Evolutionary conservation across 2,888 invertebrate genomes (phyloP).

Genomic region (Drosophila longiperda): DNA sequence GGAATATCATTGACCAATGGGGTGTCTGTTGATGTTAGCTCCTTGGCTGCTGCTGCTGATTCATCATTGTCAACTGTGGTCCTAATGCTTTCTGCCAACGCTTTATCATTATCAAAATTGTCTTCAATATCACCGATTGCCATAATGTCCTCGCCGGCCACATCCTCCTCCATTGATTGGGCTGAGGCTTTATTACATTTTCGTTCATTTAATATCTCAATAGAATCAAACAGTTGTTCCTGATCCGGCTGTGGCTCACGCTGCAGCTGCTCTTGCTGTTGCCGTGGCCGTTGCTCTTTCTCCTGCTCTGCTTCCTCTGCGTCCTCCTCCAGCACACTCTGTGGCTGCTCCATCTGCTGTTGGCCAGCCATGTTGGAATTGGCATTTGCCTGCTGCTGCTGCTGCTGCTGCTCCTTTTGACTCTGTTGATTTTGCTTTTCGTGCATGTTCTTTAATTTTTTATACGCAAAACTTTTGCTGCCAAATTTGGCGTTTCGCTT

Average conservation of each 20-base stretch:
- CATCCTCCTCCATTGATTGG: slow-evolving; percentile 44
- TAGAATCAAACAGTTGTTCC: slow-evolving; percentile 68
- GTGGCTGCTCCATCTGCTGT: slow-evolving; percentile 27
- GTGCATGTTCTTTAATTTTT: slow-evolving; percentile 70
- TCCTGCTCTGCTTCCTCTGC: background rate
- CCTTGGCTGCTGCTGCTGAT: slow-evolving; percentile 42
- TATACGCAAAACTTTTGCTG: slow-evolving; percentile 69
- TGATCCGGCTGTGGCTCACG: background rate
- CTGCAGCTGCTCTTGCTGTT: slow-evolving; percentile 23
- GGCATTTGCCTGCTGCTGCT: slow-evolving; percentile 39
- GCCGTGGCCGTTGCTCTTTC: slow-evolving; percentile 20
- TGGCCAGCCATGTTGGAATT: slow-evolving; percentile 13
- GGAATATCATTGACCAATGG: background rate
- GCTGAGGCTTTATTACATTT: slow-evolving; percentile 78
- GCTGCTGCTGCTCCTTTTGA: slow-evolving; percentile 42
- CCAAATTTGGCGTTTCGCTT: slow-evolving; percentile 49
- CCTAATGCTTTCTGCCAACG: slow-evolving; percentile 57
- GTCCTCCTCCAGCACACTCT: background rate
- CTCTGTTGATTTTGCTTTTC: slow-evolving; percentile 58
- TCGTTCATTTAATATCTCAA: slow-evolving; percentile 78
- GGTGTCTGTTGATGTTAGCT: slow-evolving; percentile 12
- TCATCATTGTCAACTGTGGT: slow-evolving; percentile 67
- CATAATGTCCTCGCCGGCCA: slow-evolving; percentile 42
- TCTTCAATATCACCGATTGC: slow-evolving; percentile 77
- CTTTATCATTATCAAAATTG: slow-evolving; percentile 70